Conservation (phyloP, 2,888 invertebrate genomes). For the Thereva unica region DNA sequence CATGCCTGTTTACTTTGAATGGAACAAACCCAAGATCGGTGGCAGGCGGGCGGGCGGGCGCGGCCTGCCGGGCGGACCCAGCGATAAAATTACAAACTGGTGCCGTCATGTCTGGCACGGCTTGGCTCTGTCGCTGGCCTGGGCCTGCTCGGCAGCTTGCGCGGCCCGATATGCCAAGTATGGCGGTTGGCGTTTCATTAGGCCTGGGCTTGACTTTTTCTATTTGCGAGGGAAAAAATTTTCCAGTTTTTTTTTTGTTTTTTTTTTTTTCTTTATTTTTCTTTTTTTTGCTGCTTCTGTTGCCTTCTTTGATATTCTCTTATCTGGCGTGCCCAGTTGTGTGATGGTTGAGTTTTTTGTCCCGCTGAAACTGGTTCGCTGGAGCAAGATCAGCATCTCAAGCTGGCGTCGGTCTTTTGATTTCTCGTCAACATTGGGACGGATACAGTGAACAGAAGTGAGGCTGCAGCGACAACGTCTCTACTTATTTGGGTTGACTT, state of each 20-base stretch:
- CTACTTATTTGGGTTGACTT: conserved; percentile 22
- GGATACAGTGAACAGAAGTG: neutral
- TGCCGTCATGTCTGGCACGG: conserved; percentile 46
- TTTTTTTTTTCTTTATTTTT: conserved; percentile 8
- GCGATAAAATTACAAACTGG: conserved; percentile 46
- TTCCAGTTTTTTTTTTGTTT: conserved; percentile 21
- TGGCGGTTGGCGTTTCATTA: conserved; percentile 34
- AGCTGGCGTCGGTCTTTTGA: conserved; percentile 32
- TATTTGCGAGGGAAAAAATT: conserved; percentile 17
- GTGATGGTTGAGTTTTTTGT: conserved; percentile 16
- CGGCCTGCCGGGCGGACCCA: conserved; percentile 5
- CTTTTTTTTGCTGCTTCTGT: conserved; percentile 1
- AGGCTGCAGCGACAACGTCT: conserved; percentile 2
- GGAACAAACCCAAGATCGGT: conserved; percentile 1
- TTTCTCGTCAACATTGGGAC: conserved; percentile 24
- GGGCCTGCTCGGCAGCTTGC: neutral
- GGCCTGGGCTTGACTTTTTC: conserved; percentile 19
- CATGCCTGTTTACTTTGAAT: conserved; percentile 26
- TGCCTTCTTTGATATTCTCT: neutral
- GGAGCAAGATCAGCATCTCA: conserved; percentile 18
- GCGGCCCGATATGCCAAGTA: conserved; percentile 11
- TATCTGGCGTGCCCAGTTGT: conserved; percentile 17
- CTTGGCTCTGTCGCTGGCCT: conserved; percentile 40
- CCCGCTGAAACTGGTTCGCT: conserved; percentile 24
- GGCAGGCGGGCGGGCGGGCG: conserved; percentile 1